phyloP scores from a whole-genome alignment of 2,113 vertebrate genomes.

The Paraplagusia blochii region DNA sequence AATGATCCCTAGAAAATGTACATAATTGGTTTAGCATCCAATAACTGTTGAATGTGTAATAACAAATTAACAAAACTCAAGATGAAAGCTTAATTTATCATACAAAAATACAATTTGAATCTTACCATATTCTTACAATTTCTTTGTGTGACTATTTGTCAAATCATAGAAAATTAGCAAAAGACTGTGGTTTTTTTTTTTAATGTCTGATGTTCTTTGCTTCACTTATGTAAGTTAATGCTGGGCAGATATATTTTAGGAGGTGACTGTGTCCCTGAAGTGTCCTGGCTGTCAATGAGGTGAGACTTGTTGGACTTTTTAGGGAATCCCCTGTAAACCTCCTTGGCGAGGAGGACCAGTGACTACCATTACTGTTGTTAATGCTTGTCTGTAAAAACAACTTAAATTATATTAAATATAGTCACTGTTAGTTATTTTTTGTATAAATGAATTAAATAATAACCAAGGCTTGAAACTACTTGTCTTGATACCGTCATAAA shows the following conservation, averaged over 20 bases:
- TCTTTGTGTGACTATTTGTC: too few relatives aligned
- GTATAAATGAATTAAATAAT: not conserved
- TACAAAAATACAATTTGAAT: too few relatives aligned
- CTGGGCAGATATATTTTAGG: slow-evolving; percentile 28
- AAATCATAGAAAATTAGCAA: too few relatives aligned
- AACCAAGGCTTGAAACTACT: not conserved
- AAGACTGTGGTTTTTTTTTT: too few relatives aligned
- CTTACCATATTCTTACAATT: too few relatives aligned
- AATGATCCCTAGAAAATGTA: too few relatives aligned
- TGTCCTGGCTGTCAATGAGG: slow-evolving; percentile 21
- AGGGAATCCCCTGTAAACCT: slow-evolving; percentile 12
- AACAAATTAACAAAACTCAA: too few relatives aligned
- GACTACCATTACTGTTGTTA: not conserved
- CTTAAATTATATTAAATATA: not conserved
- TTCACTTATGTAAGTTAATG: not conserved
- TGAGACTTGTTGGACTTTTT: slow-evolving; percentile 26
- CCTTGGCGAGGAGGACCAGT: not conserved
- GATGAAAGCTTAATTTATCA: too few relatives aligned
- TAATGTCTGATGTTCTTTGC: too few relatives aligned
- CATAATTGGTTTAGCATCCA: too few relatives aligned
- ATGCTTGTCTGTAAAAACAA: not conserved
- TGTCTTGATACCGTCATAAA: not conserved
- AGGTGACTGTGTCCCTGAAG: slow-evolving; percentile 48
- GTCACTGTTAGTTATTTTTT: too few relatives aligned
- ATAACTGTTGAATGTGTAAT: too few relatives aligned